These are phyloP conservation scores for Oxystoma pomonae DNA, from an alignment of 2,888 invertebrate genomes.

Conservation along the genomic window DNA sequence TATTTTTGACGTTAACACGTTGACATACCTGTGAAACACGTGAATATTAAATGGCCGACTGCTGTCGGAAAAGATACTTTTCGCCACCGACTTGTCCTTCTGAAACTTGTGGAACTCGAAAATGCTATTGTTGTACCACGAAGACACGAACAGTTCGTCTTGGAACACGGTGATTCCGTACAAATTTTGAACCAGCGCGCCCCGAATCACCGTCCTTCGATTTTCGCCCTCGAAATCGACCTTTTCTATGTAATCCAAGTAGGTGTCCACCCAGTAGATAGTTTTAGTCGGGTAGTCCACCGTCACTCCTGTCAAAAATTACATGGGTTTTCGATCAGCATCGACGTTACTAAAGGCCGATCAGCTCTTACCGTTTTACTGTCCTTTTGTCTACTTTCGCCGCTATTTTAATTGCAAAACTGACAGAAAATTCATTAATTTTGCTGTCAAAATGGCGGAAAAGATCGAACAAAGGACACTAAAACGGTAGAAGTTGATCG, in stretches of 20 bases:
- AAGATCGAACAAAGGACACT: too few relatives aligned
- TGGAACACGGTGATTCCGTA: slow-evolving; percentile 72
- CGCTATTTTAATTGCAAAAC: too few relatives aligned
- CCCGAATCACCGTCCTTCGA: slow-evolving; percentile 56
- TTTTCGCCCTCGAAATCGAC: slow-evolving; percentile 71
- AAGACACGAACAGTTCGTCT: slow-evolving; percentile 65
- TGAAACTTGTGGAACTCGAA: slow-evolving; percentile 57
- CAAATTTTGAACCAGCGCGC: slow-evolving; percentile 58
- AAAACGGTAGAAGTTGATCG: too few relatives aligned
- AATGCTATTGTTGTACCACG: slow-evolving; percentile 64
- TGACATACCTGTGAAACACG: slow-evolving; percentile 64
- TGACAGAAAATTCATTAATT: too few relatives aligned
- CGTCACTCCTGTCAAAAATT: slow-evolving; percentile 51
- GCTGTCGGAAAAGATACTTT: slow-evolving; percentile 48
- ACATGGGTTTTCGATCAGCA: too few relatives aligned
- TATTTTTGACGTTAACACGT: too few relatives aligned
- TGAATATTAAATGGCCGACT: slow-evolving; percentile 62
- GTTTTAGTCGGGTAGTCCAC: slow-evolving; percentile 67
- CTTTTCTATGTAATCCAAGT: slow-evolving; percentile 73
- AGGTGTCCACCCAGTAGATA: slow-evolving; percentile 79
- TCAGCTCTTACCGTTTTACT: too few relatives aligned
- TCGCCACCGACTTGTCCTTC: slow-evolving; percentile 40
- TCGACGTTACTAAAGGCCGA: too few relatives aligned
- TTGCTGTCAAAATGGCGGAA: too few relatives aligned
- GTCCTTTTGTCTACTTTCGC: too few relatives aligned